phyloP scores from a whole-genome alignment of 1,140 invertebrate species.

The Spodoptera frugiperda region DNA sequence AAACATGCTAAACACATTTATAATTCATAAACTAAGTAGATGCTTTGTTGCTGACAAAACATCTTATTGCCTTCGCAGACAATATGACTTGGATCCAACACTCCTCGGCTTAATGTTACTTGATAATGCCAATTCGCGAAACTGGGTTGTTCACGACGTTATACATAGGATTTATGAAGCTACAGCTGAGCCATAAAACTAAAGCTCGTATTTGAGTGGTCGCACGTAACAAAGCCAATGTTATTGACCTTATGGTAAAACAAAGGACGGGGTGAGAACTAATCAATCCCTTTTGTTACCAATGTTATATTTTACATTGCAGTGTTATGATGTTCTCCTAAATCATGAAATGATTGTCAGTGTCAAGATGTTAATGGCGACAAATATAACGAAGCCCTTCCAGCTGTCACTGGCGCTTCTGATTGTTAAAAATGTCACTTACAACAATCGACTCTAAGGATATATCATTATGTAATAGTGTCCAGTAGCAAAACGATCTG shows the following conservation, averaged over 20 bases:
- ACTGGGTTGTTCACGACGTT: background rate
- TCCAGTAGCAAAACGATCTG: conserved; percentile 25
- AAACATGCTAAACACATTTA: conserved; percentile 1
- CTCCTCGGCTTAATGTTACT: background rate
- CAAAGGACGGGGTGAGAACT: too few species aligned
- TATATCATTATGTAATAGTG: conserved; percentile 40
- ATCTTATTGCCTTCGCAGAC: background rate
- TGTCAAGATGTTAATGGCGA: conserved; percentile 18
- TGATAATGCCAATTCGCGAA: background rate
- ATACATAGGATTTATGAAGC: background rate
- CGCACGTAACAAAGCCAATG: too few species aligned
- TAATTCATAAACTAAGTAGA: conserved; percentile 24
- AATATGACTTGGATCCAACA: background rate
- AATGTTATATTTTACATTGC: too few species aligned
- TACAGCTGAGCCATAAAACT: background rate
- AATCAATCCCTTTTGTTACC: too few species aligned
- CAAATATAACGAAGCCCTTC: background rate
- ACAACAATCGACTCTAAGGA: conserved; percentile 10
- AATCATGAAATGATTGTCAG: background rate
- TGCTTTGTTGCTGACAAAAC: conserved; percentile 18
- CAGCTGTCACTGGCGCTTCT: background rate
- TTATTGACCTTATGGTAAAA: too few species aligned
- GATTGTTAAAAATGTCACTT: background rate
- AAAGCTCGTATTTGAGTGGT: too few species aligned
- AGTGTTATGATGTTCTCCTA: too few species aligned